phyloP scores from a whole-genome alignment of 35 echinoderm and acorn worm genomes.

The Anneissia japonica region DNA sequence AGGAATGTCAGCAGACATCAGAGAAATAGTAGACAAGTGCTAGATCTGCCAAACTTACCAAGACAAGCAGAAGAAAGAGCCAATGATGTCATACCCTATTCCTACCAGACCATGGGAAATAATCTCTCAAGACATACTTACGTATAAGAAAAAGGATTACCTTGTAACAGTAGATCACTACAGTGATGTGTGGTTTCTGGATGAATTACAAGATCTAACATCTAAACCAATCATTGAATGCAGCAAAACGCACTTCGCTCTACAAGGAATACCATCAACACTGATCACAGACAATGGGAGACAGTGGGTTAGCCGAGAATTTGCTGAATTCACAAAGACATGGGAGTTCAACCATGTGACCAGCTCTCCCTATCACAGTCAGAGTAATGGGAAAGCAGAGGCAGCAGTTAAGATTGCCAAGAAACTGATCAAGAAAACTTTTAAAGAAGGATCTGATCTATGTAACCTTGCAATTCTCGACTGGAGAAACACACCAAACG shows the following conservation, averaged over 20 bases:
- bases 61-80: constrained; percentile 46
- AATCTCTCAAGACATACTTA: constrained; percentile 41
- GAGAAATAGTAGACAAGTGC: constrained; percentile 22
- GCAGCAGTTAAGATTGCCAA: constrained; percentile 49
- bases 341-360: constrained; percentile 8
- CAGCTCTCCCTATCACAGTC: constrained; percentile 16
- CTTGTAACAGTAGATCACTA: constrained; percentile 52
- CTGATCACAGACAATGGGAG: constrained; percentile 53
- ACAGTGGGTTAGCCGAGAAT: constrained; percentile 39
- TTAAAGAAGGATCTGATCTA: constrained; percentile 39
- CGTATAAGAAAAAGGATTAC: constrained; percentile 30
- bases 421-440: constrained; percentile 53
- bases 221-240: constrained; percentile 16
- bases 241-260: constrained; percentile 24
- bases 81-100: constrained; percentile 40
- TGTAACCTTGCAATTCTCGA: constrained; percentile 52
- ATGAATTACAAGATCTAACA: constrained; percentile 32
- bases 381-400: constrained; percentile 23
- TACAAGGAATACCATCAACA: constrained; percentile 44
- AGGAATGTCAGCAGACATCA: constrained; percentile 42
- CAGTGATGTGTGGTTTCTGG: constrained; percentile 39
- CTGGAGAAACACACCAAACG: constrained; percentile 61
- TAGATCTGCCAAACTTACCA: constrained; percentile 14
- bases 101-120: constrained; percentile 39
- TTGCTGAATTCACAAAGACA: not conserved